Conservation (phyloP, 2,888 invertebrate genomes). For the Vannuccia rotundouncinata region DNA sequence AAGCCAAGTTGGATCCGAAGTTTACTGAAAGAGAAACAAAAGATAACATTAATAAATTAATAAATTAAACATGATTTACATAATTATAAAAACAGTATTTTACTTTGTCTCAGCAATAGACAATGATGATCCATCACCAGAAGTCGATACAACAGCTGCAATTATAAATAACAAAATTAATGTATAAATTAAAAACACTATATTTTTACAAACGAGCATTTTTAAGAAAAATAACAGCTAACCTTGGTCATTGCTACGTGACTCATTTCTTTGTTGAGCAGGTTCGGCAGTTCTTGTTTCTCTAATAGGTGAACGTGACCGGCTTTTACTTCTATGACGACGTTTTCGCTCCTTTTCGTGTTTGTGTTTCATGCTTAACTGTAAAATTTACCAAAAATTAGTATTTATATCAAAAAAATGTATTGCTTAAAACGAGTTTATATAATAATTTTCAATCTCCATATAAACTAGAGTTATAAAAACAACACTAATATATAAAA, state of each 20-base stretch:
- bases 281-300: not conserved
- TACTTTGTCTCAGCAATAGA: slow-evolving; percentile 8
- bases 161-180: not conserved
- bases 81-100: not conserved
- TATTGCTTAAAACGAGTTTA: too few relatives aligned
- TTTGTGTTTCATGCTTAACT: not conserved
- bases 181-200: too few relatives aligned
- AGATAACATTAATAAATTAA: not conserved
- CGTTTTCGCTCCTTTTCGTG: not conserved
- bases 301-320: not conserved
- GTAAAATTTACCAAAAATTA: not conserved
- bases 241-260: not conserved
- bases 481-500: too few relatives aligned
- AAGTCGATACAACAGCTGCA: not conserved
- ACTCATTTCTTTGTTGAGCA: not conserved
- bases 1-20: slow-evolving; percentile 6
- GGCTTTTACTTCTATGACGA: not conserved
- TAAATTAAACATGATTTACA: not conserved
- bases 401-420: too few relatives aligned
- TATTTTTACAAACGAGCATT: too few relatives aligned
- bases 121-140: slow-evolving; percentile 27
- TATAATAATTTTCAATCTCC: too few relatives aligned
- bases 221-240: not conserved
- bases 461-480: too few relatives aligned
- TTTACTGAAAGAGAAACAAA: not conserved